These are phyloP conservation scores for Dinomys branickii DNA, from an alignment of 2,113 vertebrate species.

Conservation along the genomic window DNA sequence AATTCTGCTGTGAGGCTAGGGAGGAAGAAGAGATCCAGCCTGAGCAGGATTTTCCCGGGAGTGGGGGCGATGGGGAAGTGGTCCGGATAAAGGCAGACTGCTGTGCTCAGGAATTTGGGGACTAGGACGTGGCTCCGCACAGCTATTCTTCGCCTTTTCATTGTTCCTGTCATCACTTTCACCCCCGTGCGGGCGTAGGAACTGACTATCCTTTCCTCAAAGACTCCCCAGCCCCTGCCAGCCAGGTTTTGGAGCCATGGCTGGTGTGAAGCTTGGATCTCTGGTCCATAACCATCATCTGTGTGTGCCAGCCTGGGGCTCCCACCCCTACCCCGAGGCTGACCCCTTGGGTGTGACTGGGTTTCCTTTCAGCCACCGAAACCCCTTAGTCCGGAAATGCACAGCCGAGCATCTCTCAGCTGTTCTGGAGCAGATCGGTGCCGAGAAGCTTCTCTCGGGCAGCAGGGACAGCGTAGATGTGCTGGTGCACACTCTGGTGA, in stretches of 20 bases:
- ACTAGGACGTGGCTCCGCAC: accelerated
- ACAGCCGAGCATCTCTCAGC: slow-evolving; percentile 78
- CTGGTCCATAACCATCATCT: neutral
- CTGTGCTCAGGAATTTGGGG: neutral
- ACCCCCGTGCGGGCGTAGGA: neutral
- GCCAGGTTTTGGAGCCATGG: neutral
- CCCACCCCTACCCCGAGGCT: neutral
- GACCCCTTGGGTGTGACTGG: neutral
- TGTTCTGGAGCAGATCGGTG: slow-evolving; percentile 63
- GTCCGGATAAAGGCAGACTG: neutral
- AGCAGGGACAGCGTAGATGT: slow-evolving; percentile 5
- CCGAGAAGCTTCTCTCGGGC: slow-evolving; percentile 78
- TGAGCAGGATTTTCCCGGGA: neutral
- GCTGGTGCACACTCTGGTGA: slow-evolving; percentile 75
- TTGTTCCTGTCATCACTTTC: neutral
- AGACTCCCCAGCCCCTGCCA: neutral
- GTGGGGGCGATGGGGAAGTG: neutral
- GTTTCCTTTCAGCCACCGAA: slow-evolving; percentile 79
- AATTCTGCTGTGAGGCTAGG: neutral
- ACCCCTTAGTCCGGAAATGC: slow-evolving; percentile 79
- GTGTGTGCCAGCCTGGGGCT: neutral
- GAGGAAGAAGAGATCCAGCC: neutral
- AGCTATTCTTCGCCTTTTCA: neutral
- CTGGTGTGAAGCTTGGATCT: accelerated
- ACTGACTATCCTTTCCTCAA: neutral